Base-by-base conservation (phyloP, 2,888 invertebrate genomes). In the Fragum fragum region DNA sequence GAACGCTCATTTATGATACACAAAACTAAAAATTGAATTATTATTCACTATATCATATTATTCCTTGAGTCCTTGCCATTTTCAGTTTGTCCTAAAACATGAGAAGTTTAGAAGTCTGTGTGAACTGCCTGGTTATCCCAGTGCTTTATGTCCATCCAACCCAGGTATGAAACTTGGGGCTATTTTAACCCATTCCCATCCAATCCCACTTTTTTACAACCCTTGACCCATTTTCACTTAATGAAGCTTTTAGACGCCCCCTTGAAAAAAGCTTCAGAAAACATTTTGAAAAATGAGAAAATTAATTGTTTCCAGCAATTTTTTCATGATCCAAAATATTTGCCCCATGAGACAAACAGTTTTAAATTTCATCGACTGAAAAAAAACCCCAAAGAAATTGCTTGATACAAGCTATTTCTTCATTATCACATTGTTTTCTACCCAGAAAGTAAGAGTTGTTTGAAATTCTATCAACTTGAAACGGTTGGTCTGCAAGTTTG, bases 141-240 rank as follows among this genome's bases (percentile, higher is more conserved):
- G 95, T 91, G 96, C 96, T 0, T 95, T 97, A 21, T 97, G 97
- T 88, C 97, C 97, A 0, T 96, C 96, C 6, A 89, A 93, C 70
- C 88, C 91, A 90, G 93, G 93, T 93, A 80, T 68, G 47, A 76
- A 53, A n/a, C n/a, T n/a, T n/a, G n/a, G 6, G 18, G 53, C 18
- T 11, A 53, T 7, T 53, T 16, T 18, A 53, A 53, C 11, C 11
- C 18, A n/a, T n/a, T n/a, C n/a, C n/a, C n/a, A n/a, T n/a, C n/a
- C n/a, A n/a, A n/a, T n/a, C n/a, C n/a, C n/a, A n/a, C n/a, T n/a
- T n/a, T n/a, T n/a, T n/a, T n/a, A n/a, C n/a, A n/a, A n/a, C n/a
- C n/a, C n/a, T n/a, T n/a, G n/a, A n/a, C n/a, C n/a, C n/a, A n/a
- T n/a, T n/a, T n/a, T n/a, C n/a, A n/a, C n/a, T n/a, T n/a, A n/a